Evolutionary conservation across 2,113 vertebrate species (phyloP).

Genomic region (Tonatia bakeri): DNA sequence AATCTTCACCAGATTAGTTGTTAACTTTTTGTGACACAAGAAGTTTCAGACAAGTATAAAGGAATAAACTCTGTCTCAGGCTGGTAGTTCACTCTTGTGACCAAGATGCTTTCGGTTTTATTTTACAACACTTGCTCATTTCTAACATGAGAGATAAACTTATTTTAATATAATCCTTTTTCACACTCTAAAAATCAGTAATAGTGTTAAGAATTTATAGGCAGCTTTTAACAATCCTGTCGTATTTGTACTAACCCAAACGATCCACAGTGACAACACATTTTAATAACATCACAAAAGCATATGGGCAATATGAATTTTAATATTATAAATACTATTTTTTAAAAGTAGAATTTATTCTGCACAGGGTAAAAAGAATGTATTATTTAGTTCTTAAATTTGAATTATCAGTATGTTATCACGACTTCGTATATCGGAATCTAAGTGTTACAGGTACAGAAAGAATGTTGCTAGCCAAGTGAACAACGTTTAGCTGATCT

Average conservation of each 20-base stretch:
- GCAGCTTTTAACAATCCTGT: constrained; percentile 72
- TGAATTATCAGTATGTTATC: constrained; percentile 77
- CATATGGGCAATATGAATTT: constrained; percentile 59
- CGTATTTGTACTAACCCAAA: constrained; percentile 65
- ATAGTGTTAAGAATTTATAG: constrained; percentile 66
- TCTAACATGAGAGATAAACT: constrained; percentile 56
- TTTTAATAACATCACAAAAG: constrained; percentile 73
- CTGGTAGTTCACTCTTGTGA: constrained; percentile 59
- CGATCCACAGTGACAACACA: constrained; percentile 67
- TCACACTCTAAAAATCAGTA: constrained; percentile 61
- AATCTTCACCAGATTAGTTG: constrained; percentile 60
- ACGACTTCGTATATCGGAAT: constrained; percentile 74
- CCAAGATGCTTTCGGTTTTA: constrained; percentile 64
- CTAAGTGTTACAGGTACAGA: constrained; percentile 78
- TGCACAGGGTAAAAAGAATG: constrained; percentile 69
- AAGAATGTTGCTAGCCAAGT: constrained; percentile 77
- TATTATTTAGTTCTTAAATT: constrained; percentile 75
- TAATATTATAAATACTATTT: constrained; percentile 71
- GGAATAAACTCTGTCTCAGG: constrained; percentile 58
- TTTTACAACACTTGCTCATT: constrained; percentile 70
- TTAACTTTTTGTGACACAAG: constrained; percentile 61
- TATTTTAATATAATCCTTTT: constrained; percentile 52
- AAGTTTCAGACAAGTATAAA: constrained; percentile 61
- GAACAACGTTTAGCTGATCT: constrained; percentile 76
- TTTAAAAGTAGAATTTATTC: constrained; percentile 71